Percentiles rank a stretch among this genome's conserved stretches.
Evolutionary conservation across 1,140 invertebrate genomes (phyloP).

Genomic region (Drosophila parvula): DNA sequence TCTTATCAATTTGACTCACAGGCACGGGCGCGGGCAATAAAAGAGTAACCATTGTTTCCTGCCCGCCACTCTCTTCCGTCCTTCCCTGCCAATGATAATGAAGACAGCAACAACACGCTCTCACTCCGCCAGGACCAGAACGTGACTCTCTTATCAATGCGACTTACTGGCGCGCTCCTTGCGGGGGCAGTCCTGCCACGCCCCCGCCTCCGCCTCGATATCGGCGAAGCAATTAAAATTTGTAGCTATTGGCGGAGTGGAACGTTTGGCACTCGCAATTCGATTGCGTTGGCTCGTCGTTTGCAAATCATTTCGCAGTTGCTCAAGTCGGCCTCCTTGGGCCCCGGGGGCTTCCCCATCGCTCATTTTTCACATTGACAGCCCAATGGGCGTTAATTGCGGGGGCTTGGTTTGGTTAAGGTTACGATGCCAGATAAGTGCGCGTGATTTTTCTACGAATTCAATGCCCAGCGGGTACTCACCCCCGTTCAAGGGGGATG

Average conservation of each 20-base stretch:
- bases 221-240: slow-evolving; percentile 79
- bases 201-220: slow-evolving; percentile 34
- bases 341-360: slow-evolving; percentile 26
- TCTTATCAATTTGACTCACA: slow-evolving; percentile 79
- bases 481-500: slow-evolving; percentile 20
- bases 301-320: slow-evolving; percentile 80
- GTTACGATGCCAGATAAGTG: slow-evolving; percentile 69
- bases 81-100: slow-evolving; percentile 72
- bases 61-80: slow-evolving; percentile 32
- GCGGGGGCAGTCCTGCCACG: slow-evolving; percentile 24
- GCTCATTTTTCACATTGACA: slow-evolving; percentile 77
- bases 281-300: slow-evolving; percentile 71
- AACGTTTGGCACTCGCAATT: slow-evolving; percentile 54
- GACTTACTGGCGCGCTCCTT: slow-evolving; percentile 49
- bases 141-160: slow-evolving; percentile 81
- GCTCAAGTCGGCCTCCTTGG: slow-evolving; percentile 34
- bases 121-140: slow-evolving; percentile 44
- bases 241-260: slow-evolving; percentile 66
- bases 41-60: slow-evolving; percentile 77
- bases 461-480: slow-evolving; percentile 62
- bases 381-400: slow-evolving; percentile 81
- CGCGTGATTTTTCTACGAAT: slow-evolving; percentile 81
- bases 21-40: slow-evolving; percentile 72
- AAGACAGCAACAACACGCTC: slow-evolving; percentile 78
- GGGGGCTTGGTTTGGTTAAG: slow-evolving; percentile 70